phyloP scores from a whole-genome alignment of 2,888 invertebrate genomes.

The Chrysopilus asiliformis region DNA sequence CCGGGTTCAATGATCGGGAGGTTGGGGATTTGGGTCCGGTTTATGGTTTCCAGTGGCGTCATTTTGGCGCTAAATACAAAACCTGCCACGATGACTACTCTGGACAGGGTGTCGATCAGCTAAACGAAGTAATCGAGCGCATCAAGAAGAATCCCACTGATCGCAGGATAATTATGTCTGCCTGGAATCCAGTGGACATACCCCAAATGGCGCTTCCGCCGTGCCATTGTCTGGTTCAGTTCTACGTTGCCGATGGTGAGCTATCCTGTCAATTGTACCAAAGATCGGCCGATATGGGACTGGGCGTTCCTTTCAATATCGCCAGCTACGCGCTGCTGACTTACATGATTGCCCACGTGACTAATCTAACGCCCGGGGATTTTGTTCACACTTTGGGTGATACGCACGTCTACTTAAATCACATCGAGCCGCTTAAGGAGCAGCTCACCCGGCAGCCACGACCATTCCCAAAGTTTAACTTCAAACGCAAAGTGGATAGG shows the following conservation, averaged over 20 bases:
- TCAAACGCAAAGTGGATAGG: constrained; percentile 55
- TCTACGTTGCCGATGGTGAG: constrained; percentile 73
- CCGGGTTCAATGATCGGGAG: constrained; percentile 69
- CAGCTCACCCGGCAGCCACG: constrained; percentile 68
- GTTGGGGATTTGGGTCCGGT: constrained; percentile 95
- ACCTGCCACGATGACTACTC: constrained; percentile 71
- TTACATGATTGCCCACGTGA: constrained; percentile 91
- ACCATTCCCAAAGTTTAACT: constrained; percentile 68
- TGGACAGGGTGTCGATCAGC: constrained; percentile 80
- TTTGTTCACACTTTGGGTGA: constrained; percentile 93
- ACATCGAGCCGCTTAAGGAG: constrained; percentile 65
- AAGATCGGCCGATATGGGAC: constrained; percentile 92
- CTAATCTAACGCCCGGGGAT: constrained; percentile 81
- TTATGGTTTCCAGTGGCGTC: constrained; percentile 98
- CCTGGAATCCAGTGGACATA: constrained; percentile 89
- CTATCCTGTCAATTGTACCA: constrained; percentile 90
- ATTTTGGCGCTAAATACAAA: constrained; percentile 84
- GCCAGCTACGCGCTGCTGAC: constrained; percentile 91
- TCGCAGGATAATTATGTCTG: constrained; percentile 79
- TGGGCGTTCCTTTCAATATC: constrained; percentile 98
- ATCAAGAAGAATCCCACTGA: constrained; percentile 72
- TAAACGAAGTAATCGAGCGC: constrained; percentile 63
- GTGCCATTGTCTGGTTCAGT: constrained; percentile 90
- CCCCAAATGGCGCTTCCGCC: constrained; percentile 91
- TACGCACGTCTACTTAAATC: constrained; percentile 87